Percentiles rank a stretch among this genome's conserved stretches.
These are phyloP conservation scores for Neodiprion fabricii DNA, from an alignment of 1,140 invertebrate genomes.

Conservation along the genomic window DNA sequence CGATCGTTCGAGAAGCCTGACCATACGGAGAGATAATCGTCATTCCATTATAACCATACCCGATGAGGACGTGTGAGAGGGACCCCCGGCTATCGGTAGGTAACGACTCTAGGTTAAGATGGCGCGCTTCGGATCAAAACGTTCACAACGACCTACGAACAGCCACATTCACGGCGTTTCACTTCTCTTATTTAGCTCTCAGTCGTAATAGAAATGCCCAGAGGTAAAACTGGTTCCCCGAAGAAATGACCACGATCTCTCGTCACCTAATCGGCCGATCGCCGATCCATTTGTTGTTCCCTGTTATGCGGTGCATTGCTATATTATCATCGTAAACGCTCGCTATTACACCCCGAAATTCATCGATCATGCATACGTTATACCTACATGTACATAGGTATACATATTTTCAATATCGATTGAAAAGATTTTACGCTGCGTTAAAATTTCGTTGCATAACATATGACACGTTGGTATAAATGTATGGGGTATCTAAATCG, in stretches of 20 bases:
- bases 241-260: not conserved
- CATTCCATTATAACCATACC: not conserved
- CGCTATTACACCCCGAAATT: no score
- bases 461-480: no score
- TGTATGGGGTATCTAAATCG: no score
- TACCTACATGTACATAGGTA: no score
- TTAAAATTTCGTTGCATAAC: no score
- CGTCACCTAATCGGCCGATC: not conserved
- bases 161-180: not conserved
- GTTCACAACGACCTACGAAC: not conserved
- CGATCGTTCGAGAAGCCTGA: not conserved
- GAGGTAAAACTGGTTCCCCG: not conserved
- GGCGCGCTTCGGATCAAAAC: not conserved
- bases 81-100: not conserved
- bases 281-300: not conserved
- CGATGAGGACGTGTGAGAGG: not conserved
- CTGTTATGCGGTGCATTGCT: no score
- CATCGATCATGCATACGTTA: no score
- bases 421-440: no score
- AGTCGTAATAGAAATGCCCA: not conserved
- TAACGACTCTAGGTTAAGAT: slow-evolving; percentile 1
- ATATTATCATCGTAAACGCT: no score
- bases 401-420: no score
- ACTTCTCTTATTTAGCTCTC: slow-evolving; percentile 2
- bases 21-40: not conserved